phyloP scores from a whole-genome alignment of 2,888 invertebrate species.

The Notodonta ziczac region DNA sequence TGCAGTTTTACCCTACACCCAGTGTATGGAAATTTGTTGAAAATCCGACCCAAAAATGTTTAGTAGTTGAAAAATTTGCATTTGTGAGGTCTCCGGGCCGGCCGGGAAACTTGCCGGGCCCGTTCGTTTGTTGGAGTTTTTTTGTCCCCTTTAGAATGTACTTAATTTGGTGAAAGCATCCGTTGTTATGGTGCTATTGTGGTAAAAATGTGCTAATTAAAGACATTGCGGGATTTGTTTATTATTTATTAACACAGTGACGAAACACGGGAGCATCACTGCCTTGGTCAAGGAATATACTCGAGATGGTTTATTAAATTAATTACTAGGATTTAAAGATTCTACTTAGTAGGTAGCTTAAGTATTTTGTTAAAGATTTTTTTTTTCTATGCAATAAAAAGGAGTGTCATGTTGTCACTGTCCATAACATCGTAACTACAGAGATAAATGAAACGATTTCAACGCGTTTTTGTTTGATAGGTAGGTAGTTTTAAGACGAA shows the following conservation, averaged over 20 bases:
- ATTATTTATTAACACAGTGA: not conserved
- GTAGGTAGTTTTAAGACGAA: too few species aligned
- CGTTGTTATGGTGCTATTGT: conserved; percentile 7
- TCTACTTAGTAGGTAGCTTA: too few species aligned
- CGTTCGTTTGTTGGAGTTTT: conserved; percentile 55
- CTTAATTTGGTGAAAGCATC: conserved; percentile 39
- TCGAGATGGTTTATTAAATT: too few species aligned
- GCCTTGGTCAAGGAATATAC: too few species aligned
- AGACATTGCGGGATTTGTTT: conserved; percentile 3
- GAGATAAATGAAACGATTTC: too few species aligned
- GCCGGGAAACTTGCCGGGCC: conserved; percentile 34
- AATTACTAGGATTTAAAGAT: too few species aligned
- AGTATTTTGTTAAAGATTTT: too few species aligned
- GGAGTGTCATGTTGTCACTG: too few species aligned
- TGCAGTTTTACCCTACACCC: not conserved
- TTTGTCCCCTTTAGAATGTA: conserved; percentile 35
- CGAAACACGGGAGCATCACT: too few species aligned
- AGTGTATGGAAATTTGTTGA: conserved; percentile 43
- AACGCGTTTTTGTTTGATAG: too few species aligned
- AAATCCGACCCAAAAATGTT: conserved; percentile 67
- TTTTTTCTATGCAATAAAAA: too few species aligned
- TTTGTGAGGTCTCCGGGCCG: conserved; percentile 53
- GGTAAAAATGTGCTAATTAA: conserved; percentile 25
- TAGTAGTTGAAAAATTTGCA: conserved; percentile 69
- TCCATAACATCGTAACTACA: too few species aligned